Evolutionary conservation across 2,888 invertebrate genomes (phyloP), one percentile per base, ranked within the genome.

Genomic region (Zonitis immaculata): DNA sequence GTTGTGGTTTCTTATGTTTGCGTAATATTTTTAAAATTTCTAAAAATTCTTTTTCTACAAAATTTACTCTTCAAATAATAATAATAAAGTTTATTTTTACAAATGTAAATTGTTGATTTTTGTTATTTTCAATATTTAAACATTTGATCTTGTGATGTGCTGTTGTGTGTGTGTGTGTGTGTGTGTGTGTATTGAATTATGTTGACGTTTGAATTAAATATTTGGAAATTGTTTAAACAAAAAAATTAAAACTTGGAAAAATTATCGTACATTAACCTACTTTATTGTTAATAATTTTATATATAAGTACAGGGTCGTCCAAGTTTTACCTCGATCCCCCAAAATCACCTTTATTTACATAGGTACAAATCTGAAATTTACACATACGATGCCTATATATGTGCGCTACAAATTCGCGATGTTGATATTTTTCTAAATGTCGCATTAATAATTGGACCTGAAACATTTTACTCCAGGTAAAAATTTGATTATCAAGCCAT

Each of bases 191-290:
- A 5, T 22, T 22, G 5, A 22, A 32, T 12, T 2, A 8, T 39
- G 39, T 51, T 51, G 51, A 51, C 43, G 47, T 47, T n/a, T 48
- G n/a, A 47, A 32, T 44, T 42, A 52, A 52, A 53, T 53, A 53
- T 53, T 53, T 53, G 45, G 49, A 53, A 45, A 48, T 39, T 48
- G 48, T 44, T 52, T 47, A 52, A 20, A 39, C 14, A 18, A 6
- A 32, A 16, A 35, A 35, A 30, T 4, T 6, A 30, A 30, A n/a
- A 32, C n/a, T n/a, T n/a, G n/a, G n/a, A 16, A 48, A 51, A 49
- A 44, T 52, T 49, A 49, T 49, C 52, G 52, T 48, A 25, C 52
- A 43, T 49, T 52, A 48, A 52, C 52, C 52, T 39, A 44, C 8
- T 44, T 35, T 39, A 14, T 16, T 18, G 3, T 22, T 22, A 4